Percentiles rank a stretch among this genome's conserved stretches.
These are phyloP conservation scores for Drosophila rellima DNA, from an alignment of 2,888 invertebrate genomes.

Conservation along the genomic window DNA sequence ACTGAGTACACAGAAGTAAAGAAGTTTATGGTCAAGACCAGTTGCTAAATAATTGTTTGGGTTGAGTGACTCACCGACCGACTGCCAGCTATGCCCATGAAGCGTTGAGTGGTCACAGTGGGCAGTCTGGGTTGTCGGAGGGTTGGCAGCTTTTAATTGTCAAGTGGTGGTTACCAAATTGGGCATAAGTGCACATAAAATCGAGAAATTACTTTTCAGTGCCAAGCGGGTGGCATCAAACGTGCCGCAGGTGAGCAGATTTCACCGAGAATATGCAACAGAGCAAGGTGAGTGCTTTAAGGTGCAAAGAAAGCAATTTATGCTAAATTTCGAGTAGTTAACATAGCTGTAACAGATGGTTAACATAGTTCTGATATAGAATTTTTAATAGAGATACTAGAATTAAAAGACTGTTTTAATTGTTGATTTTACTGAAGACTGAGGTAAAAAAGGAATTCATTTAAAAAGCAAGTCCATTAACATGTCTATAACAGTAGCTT, in stretches of 20 bases:
- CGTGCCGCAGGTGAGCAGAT: slow-evolving; percentile 22
- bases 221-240: slow-evolving; percentile 41
- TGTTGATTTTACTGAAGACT: background rate
- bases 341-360: background rate
- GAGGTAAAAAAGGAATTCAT: background rate
- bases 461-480: background rate
- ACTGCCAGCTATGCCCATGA: slow-evolving; percentile 35
- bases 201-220: slow-evolving; percentile 42
- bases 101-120: slow-evolving; percentile 60
- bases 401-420: background rate
- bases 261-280: background rate
- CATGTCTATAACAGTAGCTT: background rate
- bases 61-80: slow-evolving; percentile 41
- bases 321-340: background rate
- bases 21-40: slow-evolving; percentile 44
- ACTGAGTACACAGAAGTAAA: too few species aligned
- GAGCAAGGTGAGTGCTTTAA: background rate
- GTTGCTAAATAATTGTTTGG: slow-evolving; percentile 21
- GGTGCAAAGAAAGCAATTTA: background rate
- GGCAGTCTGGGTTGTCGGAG: slow-evolving; percentile 40
- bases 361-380: background rate
- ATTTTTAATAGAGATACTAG: background rate
- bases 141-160: slow-evolving; percentile 39
- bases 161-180: slow-evolving; percentile 34
- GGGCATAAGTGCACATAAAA: slow-evolving; percentile 35